These are phyloP conservation scores for Diaprepes abbreviatus DNA, from an alignment of 2,888 invertebrate genomes.

Conservation along the genomic window DNA sequence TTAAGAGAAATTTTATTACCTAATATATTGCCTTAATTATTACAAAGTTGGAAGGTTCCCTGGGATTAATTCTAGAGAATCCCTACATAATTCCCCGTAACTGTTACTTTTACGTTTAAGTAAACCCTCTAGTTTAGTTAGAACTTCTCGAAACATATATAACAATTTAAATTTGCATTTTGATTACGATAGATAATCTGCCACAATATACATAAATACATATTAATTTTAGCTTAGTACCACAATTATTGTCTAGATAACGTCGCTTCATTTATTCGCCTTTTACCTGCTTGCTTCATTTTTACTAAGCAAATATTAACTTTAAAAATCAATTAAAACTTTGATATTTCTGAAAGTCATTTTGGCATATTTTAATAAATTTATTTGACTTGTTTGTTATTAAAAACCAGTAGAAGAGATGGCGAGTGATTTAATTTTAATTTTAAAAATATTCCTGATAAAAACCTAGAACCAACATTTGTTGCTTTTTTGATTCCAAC, in stretches of 20 bases:
- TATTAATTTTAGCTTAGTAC: slow-evolving; percentile 5
- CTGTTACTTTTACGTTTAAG: slow-evolving; percentile 23
- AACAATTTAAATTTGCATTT: slow-evolving; percentile 37
- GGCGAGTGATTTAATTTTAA: too few species aligned
- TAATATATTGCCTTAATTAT: slow-evolving; percentile 17
- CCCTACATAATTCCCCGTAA: slow-evolving; percentile 21
- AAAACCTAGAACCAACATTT: too few species aligned
- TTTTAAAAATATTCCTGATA: too few species aligned
- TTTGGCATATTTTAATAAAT: slow-evolving; percentile 15
- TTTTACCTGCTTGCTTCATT: not conserved
- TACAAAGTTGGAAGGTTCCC: slow-evolving; percentile 18
- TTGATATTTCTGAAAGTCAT: slow-evolving; percentile 8
- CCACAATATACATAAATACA: slow-evolving; percentile 31
- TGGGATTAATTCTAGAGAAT: slow-evolving; percentile 16
- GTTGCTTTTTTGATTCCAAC: too few species aligned
- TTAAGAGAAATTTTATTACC: not conserved
- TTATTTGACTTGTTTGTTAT: slow-evolving; percentile 7
- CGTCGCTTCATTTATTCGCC: not conserved
- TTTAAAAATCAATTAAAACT: slow-evolving; percentile 21
- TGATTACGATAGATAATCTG: slow-evolving; percentile 25
- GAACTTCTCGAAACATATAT: slow-evolving; percentile 22
- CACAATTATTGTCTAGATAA: slow-evolving; percentile 4
- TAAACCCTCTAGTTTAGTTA: slow-evolving; percentile 24
- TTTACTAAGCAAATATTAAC: slow-evolving; percentile 15
- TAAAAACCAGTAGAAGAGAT: too few species aligned